phyloP scores from a whole-genome alignment of 2,113 vertebrate genomes.

The Vanacampus margaritifer region DNA sequence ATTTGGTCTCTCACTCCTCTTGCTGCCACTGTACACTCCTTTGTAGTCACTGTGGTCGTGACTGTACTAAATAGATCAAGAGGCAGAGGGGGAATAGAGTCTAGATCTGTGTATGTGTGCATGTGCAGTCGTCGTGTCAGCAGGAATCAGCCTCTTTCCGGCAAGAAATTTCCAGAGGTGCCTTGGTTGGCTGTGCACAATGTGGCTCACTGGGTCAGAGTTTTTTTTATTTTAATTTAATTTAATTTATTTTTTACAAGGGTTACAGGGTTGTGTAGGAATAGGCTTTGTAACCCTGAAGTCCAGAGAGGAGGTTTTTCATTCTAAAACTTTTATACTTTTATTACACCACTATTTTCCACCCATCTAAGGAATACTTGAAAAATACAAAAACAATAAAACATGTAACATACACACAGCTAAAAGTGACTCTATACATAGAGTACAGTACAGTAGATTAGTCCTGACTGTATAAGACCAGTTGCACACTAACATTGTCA shows the following conservation, averaged over 20 bases:
- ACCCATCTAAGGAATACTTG: no score
- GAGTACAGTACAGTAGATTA: no score
- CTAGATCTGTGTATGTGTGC: slow-evolving; percentile 36
- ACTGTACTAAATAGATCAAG: slow-evolving; percentile 57
- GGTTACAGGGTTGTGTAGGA: slow-evolving; percentile 34
- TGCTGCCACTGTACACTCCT: slow-evolving; percentile 44
- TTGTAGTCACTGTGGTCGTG: slow-evolving; percentile 58
- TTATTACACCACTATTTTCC: no score
- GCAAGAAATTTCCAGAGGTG: slow-evolving; percentile 56
- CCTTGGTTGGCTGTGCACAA: slow-evolving; percentile 40
- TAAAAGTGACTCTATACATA: no score
- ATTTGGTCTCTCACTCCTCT: slow-evolving; percentile 22
- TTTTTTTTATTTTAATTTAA: slow-evolving; percentile 1
- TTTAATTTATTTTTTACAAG: slow-evolving; percentile 12
- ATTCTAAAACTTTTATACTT: neutral
- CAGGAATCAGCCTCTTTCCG: slow-evolving; percentile 56
- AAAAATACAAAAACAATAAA: no score
- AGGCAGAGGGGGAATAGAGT: slow-evolving; percentile 59
- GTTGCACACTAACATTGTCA: no score
- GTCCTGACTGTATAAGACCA: no score
- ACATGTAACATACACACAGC: no score
- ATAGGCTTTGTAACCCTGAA: slow-evolving; percentile 27
- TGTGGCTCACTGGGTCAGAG: slow-evolving; percentile 45
- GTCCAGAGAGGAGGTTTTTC: slow-evolving; percentile 15
- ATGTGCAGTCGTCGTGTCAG: slow-evolving; percentile 49